Evolutionary conservation across 1,140 invertebrate genomes (phyloP).

Genomic region (Scylla paramamosain): DNA sequence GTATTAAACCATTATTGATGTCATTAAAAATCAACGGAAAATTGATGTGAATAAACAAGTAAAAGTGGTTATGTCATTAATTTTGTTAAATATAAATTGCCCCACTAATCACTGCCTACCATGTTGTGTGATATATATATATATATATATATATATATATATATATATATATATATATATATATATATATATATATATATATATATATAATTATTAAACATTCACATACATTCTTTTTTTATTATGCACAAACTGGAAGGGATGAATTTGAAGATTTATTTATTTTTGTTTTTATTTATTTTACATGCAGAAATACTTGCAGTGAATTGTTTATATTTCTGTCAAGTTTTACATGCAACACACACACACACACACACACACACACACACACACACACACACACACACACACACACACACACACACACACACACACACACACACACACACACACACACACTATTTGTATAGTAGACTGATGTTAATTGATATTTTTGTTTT

Average conservation of each 20-base stretch:
- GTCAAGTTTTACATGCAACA: too few species aligned
- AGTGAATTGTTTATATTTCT: too few species aligned
- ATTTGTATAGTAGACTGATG: not conserved
- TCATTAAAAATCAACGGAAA: too few species aligned
- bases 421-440: not conserved
- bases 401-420: not conserved
- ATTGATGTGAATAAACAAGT: too few species aligned
- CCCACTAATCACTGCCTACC: too few species aligned
- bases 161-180: conserved; percentile 47
- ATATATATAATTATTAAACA: conserved; percentile 6
- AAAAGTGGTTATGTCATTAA: too few species aligned
- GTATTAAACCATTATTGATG: too few species aligned
- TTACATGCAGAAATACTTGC: not conserved
- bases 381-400: not conserved
- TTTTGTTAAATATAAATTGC: too few species aligned
- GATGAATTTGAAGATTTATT: conserved; percentile 9
- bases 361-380: too few species aligned
- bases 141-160: conserved; percentile 39
- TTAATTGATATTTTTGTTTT: not conserved
- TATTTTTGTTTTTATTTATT: not conserved
- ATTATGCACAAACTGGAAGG: not conserved
- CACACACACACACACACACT: not conserved
- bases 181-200: conserved; percentile 42
- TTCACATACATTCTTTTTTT: not conserved
- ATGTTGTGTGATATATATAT: conserved; percentile 12